Conservation (phyloP, 2,797 vertebrate genomes). For the Psittacula derbiana region DNA sequence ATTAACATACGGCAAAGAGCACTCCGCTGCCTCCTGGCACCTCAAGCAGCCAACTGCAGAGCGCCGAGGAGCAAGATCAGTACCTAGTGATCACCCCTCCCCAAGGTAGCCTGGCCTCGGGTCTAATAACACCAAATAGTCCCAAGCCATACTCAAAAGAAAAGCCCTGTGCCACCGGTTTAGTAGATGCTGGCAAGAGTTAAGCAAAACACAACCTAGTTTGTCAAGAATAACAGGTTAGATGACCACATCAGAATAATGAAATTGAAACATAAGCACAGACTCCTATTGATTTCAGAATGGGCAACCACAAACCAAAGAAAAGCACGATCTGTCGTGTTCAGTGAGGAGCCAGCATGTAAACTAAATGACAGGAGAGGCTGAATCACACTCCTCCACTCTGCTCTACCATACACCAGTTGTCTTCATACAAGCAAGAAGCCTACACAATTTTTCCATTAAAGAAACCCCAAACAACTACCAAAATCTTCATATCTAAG, state of each 20-base stretch:
- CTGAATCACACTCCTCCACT: constrained; percentile 37
- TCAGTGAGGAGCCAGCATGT: background rate
- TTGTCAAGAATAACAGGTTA: background rate
- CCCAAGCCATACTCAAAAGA: background rate
- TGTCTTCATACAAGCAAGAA: background rate
- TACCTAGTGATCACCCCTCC: background rate
- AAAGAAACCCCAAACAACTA: background rate
- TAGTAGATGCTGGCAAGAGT: background rate
- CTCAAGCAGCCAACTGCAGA: background rate
- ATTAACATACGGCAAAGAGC: background rate
- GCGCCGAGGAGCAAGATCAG: background rate
- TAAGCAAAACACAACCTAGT: background rate
- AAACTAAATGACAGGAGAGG: background rate
- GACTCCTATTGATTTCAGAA: background rate
- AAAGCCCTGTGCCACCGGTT: background rate
- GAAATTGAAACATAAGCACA: background rate
- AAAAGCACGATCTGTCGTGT: background rate
- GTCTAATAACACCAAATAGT: background rate
- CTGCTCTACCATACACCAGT: background rate
- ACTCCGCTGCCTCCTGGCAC: background rate
- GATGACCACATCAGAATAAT: background rate
- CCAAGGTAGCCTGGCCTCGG: background rate
- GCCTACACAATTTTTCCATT: background rate
- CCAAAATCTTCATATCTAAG: background rate
- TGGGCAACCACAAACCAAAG: background rate